Evolutionary conservation across 2,888 invertebrate genomes (phyloP).

Genomic region (Uloborus plumipes): DNA sequence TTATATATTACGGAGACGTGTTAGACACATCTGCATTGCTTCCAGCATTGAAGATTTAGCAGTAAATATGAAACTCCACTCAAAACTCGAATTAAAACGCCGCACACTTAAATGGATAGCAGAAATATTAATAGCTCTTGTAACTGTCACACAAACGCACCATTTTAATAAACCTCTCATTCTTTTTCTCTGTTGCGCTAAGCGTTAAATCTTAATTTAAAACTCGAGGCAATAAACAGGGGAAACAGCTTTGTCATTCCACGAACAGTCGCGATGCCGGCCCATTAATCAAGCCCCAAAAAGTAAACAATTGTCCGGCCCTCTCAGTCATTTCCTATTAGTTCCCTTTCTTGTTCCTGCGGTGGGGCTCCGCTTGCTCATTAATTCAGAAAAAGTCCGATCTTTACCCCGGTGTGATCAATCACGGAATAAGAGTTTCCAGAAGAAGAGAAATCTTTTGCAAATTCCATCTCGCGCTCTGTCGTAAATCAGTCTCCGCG

Average conservation of each 20-base stretch:
- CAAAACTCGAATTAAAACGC: too few relatives aligned
- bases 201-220: too few relatives aligned
- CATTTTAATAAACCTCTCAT: too few relatives aligned
- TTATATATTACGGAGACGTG: too few relatives aligned
- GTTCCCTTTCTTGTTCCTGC: constrained; percentile 3
- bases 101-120: too few relatives aligned
- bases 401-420: constrained; percentile 4
- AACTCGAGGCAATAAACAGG: too few relatives aligned
- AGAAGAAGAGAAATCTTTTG: constrained; percentile 1
- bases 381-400: constrained; percentile 18
- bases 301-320: constrained; percentile 10
- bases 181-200: too few relatives aligned
- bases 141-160: too few relatives aligned
- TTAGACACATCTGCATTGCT: too few relatives aligned
- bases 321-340: constrained; percentile 3
- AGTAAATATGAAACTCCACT: too few relatives aligned
- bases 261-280: neutral
- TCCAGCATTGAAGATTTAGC: too few relatives aligned
- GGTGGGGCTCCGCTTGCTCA: neutral
- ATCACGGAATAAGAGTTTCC: constrained; percentile 1
- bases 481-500: constrained; percentile 10
- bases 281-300: constrained; percentile 1
- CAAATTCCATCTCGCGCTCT: neutral
- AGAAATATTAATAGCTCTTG: too few relatives aligned
- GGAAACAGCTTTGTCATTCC: constrained; percentile 11